Evolutionary conservation across 2,797 vertebrate species (phyloP).

Genomic region (Hippoglossus hippoglossus): DNA sequence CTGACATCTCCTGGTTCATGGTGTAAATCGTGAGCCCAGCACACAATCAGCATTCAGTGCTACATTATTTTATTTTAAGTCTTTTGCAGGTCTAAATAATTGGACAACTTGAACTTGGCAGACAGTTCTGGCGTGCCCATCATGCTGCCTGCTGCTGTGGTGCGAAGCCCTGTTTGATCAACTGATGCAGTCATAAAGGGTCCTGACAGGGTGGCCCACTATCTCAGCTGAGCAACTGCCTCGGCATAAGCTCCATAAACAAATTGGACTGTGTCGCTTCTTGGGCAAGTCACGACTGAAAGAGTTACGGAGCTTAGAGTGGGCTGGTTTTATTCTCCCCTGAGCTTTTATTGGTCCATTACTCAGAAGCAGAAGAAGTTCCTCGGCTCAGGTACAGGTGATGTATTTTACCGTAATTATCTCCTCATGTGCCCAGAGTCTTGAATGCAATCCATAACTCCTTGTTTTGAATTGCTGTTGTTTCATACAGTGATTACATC

Average conservation of each 20-base stretch:
- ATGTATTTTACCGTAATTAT: slow-evolving; percentile 78
- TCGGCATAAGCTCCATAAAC: slow-evolving; percentile 72
- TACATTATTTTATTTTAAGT: slow-evolving; percentile 26
- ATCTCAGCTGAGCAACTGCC: slow-evolving; percentile 67
- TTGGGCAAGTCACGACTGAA: slow-evolving; percentile 55
- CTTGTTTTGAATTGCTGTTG: slow-evolving; percentile 60
- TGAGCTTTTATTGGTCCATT: slow-evolving; percentile 75
- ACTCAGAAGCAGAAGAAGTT: slow-evolving; percentile 68
- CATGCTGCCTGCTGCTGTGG: slow-evolving; percentile 38
- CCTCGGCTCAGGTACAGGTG: slow-evolving; percentile 68
- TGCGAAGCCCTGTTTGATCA: slow-evolving; percentile 64
- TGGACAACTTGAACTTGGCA: slow-evolving; percentile 69
- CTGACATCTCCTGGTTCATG: slow-evolving; percentile 58
- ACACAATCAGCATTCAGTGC: slow-evolving; percentile 46
- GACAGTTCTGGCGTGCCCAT: slow-evolving; percentile 36
- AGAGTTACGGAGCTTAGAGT: slow-evolving; percentile 65
- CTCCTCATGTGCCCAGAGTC: slow-evolving; percentile 61
- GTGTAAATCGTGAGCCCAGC: slow-evolving; percentile 41
- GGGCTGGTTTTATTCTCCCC: slow-evolving; percentile 66
- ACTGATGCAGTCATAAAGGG: slow-evolving; percentile 65
- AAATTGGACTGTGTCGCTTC: slow-evolving; percentile 64
- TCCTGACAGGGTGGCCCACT: slow-evolving; percentile 68
- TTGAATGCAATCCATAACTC: slow-evolving; percentile 59
- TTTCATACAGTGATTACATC: slow-evolving; percentile 54
- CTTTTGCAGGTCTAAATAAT: slow-evolving; percentile 65